Evolutionary conservation across 2,888 invertebrate genomes (phyloP).

Genomic region (Sminthurides aquaticus): DNA sequence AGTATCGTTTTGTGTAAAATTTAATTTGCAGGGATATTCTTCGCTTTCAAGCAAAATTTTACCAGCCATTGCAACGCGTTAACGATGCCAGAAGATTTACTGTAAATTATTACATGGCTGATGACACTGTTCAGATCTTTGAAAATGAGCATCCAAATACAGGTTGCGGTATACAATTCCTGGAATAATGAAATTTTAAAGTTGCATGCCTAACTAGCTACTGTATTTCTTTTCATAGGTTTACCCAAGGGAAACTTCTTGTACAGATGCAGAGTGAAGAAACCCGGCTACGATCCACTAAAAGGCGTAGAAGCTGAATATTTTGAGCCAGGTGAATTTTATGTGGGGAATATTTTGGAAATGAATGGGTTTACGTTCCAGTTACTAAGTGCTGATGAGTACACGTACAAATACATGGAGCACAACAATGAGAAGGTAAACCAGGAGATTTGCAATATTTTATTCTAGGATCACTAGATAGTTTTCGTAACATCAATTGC

Average conservation of each 20-base stretch:
- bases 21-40: constrained; percentile 59
- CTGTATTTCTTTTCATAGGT: constrained; percentile 17
- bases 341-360: constrained; percentile 69
- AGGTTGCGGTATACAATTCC: constrained; percentile 53
- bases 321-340: constrained; percentile 73
- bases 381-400: constrained; percentile 74
- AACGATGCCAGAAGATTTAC: constrained; percentile 62
- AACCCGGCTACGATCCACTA: constrained; percentile 65
- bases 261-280: constrained; percentile 55
- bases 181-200: constrained; percentile 5
- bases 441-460: not conserved
- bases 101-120: constrained; percentile 69
- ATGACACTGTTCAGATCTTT: constrained; percentile 75
- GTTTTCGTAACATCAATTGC: constrained; percentile 7
- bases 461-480: no score
- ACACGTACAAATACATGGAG: constrained; percentile 81
- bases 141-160: constrained; percentile 69
- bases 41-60: constrained; percentile 68
- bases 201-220: not conserved
- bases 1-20: no score
- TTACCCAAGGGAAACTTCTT: constrained; percentile 52
- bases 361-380: constrained; percentile 72
- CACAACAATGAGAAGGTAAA: constrained; percentile 62
- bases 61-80: constrained; percentile 52
- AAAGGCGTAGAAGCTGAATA: constrained; percentile 63